Conservation (phyloP, 2,797 vertebrate genomes). For the Manis javanica region DNA sequence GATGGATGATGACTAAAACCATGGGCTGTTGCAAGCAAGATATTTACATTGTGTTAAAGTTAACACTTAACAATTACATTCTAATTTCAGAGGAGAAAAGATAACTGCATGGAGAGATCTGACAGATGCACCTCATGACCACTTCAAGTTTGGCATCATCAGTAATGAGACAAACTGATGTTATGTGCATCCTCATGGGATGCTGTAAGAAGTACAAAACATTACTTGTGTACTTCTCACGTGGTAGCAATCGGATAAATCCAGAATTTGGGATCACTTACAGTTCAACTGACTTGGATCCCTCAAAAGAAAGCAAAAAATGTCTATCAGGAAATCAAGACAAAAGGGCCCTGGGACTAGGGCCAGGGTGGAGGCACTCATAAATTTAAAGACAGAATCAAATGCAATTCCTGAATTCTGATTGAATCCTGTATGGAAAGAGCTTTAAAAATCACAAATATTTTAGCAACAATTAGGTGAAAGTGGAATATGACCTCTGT, state of each 20-base stretch:
- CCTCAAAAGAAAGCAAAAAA: background rate
- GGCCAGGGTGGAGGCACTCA: background rate
- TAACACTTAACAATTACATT: background rate
- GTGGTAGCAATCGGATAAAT: background rate
- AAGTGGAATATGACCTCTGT: background rate
- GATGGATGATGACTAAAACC: background rate
- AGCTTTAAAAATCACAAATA: background rate
- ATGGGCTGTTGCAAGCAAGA: background rate
- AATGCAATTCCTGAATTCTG: constrained; percentile 30
- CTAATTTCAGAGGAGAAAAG: background rate
- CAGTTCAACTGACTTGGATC: background rate
- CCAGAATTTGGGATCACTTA: background rate
- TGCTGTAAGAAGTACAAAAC: background rate
- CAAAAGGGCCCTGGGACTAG: background rate
- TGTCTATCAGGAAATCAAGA: background rate
- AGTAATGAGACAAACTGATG: background rate
- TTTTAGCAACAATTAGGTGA: background rate
- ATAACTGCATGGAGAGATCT: background rate
- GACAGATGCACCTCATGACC: background rate
- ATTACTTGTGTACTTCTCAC: background rate
- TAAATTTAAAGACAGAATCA: constrained; percentile 19
- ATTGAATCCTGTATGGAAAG: background rate
- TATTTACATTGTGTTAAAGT: background rate
- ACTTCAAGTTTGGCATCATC: background rate
- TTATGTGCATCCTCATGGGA: background rate